Percentiles rank a stretch among this genome's conserved stretches.
These are phyloP conservation scores for Salvelinus sp. DNA, from an alignment of 2,113 vertebrate genomes.

Conservation along the genomic window DNA sequence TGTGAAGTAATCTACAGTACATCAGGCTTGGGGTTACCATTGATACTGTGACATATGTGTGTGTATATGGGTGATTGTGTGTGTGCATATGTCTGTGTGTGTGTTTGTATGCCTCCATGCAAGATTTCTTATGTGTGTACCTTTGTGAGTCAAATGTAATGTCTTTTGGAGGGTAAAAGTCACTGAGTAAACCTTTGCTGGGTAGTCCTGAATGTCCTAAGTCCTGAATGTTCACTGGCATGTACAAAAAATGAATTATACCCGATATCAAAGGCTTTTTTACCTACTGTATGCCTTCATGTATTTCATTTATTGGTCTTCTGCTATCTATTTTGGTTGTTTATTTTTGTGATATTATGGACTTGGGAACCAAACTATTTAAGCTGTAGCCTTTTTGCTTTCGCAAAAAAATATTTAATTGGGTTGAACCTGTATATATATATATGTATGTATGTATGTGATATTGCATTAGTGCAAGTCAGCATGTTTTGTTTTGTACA, in stretches of 20 bases:
- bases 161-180: not conserved
- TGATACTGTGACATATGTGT: not conserved
- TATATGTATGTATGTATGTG: not conserved
- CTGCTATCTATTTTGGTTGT: not conserved
- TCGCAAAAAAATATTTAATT: conserved; percentile 8
- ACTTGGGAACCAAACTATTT: not conserved
- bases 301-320: not conserved
- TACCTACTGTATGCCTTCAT: not conserved
- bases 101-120: too few relatives aligned
- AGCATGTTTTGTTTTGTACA: conserved; percentile 43
- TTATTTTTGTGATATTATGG: not conserved
- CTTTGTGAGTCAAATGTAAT: not conserved
- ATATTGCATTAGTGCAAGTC: conserved; percentile 29
- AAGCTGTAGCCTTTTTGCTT: conserved; percentile 1
- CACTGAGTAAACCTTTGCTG: not conserved
- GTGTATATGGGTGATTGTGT: not conserved
- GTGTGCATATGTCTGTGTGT: not conserved
- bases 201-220: not conserved
- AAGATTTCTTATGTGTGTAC: not conserved
- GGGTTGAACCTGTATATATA: conserved; percentile 23
- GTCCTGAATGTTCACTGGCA: not conserved
- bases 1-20: not conserved
- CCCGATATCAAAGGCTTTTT: not conserved
- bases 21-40: not conserved
- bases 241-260: not conserved